A percentile compares a stretch with the other conserved stretches of the same genome.
These are phyloP conservation scores for Odontesthes bonariensis DNA, from an alignment of 2,113 vertebrate genomes.

Conservation along the genomic window DNA sequence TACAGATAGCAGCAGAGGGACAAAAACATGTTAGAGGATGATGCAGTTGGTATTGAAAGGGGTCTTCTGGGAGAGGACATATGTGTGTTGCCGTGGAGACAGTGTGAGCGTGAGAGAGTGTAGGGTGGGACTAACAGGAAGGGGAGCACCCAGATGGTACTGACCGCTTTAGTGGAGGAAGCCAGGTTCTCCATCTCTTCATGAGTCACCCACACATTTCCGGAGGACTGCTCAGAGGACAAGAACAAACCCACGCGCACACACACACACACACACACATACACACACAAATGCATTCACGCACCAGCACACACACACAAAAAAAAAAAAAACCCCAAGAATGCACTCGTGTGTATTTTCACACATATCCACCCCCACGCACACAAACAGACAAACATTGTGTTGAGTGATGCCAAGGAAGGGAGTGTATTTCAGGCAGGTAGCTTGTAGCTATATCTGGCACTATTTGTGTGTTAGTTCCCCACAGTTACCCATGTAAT, in stretches of 20 bases:
- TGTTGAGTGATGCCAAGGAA: conserved; percentile 73
- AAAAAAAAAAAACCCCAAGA: conserved; percentile 41
- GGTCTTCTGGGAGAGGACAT: conserved; percentile 51
- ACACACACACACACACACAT: conserved; percentile 44
- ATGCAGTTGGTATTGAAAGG: conserved; percentile 20
- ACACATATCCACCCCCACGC: conserved; percentile 39
- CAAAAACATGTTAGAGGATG: conserved; percentile 41
- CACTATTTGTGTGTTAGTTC: conserved; percentile 46
- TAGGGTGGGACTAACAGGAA: conserved; percentile 48
- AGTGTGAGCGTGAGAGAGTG: conserved; percentile 61
- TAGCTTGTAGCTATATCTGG: conserved; percentile 60
- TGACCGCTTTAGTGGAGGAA: conserved; percentile 94
- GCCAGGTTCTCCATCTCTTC: conserved; percentile 99
- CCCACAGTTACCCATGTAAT: conserved; percentile 56
- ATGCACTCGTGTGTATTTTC: conserved; percentile 37
- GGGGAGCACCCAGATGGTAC: conserved; percentile 84
- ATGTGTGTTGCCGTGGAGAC: conserved; percentile 59
- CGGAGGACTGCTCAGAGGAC: conserved; percentile 90
- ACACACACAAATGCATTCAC: conserved; percentile 25
- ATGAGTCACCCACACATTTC: conserved; percentile 98
- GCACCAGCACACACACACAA: not conserved
- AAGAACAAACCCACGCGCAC: conserved; percentile 58
- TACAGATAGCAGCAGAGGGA: conserved; percentile 37
- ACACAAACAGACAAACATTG: conserved; percentile 64
- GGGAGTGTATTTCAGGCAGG: conserved; percentile 74